Evolutionary conservation across 2,888 invertebrate genomes (phyloP), one percentile per base, ranked within the genome.

Genomic region (Plemyria rubiginata): DNA sequence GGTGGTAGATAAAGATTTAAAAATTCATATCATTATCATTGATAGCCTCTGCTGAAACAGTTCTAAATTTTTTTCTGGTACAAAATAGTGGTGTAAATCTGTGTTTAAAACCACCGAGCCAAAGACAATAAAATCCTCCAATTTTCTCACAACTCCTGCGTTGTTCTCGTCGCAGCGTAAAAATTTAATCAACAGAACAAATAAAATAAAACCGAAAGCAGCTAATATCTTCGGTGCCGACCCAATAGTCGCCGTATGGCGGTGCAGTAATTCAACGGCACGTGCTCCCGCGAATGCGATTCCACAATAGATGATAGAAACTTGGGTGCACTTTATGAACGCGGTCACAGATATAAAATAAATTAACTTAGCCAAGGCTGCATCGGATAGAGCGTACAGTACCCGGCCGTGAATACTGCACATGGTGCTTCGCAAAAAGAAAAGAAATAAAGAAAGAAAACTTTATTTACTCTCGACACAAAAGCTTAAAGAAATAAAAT

Each of bases 231-330:
- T 66, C 36, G 61, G 15, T 60, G 60, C 32, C 13, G 68, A 68
- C 65, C 69, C 72, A 75, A 75, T 79, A 53, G 61, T 59, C 65
- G 70, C 68, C 78, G 74, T 76, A 78, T 74, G 76, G 71, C 72
- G 70, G 65, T 66, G 73, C 74, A 73, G 71, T 81, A 81, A 76
- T 74, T 81, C 76, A 74, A 70, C 66, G 66, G 74, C 79, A 79
- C 81, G 79, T 80, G 79, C 68, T 50, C 36, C 50, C 58, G 58
- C 60, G 66, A 77, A 74, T 78, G 79, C 77, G 81, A 76, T 81
- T 72, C 67, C 63, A 67, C 68, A 70, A 57, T 65, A 64, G 68
- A 75, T 73, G 56, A 66, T 63, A 54, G 43, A 38, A 62, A 65
- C 50, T 65, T 55, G 45, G 13, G 40, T 29, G 28, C 28, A 29